Evolutionary conservation across 1,140 invertebrate species (phyloP), one percentile per base, ranked within the genome.

Genomic region (Babylonia areolata): DNA sequence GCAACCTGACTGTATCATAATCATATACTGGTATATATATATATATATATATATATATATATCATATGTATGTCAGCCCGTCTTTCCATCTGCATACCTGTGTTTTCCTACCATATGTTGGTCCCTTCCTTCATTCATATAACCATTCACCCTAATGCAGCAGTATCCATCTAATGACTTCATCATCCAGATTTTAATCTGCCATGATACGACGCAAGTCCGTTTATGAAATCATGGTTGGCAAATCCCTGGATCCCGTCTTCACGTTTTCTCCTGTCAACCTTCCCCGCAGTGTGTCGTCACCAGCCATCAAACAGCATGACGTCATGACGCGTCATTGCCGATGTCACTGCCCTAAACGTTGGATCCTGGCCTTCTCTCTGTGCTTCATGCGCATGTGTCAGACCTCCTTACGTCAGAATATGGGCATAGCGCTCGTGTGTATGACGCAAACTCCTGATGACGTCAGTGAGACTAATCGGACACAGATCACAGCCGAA

Each of bases 381-480:
- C 46, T 84, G 3, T 54, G 85, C 3, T 39, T 77, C 11, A 81
- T 81, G 28, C 40, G 87, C 0, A 69, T 89, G 23, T 28, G 83
- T 0, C 88, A 89, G 31, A 84, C 86, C n/a, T 78, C 85, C 3
- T 71, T 85, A 28, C 81, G 88, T 39, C 87, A 89, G 37, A 86
- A 82, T 81, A 87, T 89, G 28, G 86, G 88, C 58, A 82, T 89
- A 17, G 86, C 86, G 1, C 69, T 89, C 31, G 84, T 89, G 54
- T 89, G 88, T 40, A 89, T 89, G 83, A 80, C 58, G 6, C 75
- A 64, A 40, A 84, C 9, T 37, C 9, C 20, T 6, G 71, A 73
- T 37, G 33, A 73, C 31, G 35, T 73, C 64, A 69, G 11, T 15
- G 6, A 23, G 9, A 51, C 46, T 2, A 17, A 51, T 17, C 9